Base-by-base conservation (phyloP, 2,888 invertebrate species). In the Tupiocoris notatus region DNA sequence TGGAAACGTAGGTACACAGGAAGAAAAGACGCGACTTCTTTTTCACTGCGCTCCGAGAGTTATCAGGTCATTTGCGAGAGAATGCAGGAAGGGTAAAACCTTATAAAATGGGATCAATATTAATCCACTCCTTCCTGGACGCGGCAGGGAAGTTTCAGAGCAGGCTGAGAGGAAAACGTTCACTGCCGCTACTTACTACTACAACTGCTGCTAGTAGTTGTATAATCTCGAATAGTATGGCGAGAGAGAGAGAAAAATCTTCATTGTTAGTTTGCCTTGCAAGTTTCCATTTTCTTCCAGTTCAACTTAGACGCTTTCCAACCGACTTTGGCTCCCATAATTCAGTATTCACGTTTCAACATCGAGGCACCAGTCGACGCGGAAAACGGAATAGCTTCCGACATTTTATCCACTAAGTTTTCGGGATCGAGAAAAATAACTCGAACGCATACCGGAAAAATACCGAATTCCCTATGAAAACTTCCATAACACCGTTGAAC, bases 51-150 rank as follows among this genome's bases (percentile, higher is more conserved):
- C 56, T 12, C 6, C 39, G 21, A 56, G 16, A 54, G 67, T 67
- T 67, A 57, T 67, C 67, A 22, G 67, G 67, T 67, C 67, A 67
- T 67, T 67, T 56, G 67, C 16, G 57, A 20, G 65, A 65, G 25
- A 39, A 39, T 12, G 39, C 39, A 21, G 67, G 20, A 22, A 57
- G 23, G 17, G 21, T 22, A 67, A 21, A 67, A 67, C 20, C 20
- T 2, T 67, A 22, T 57, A 67, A 67, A 67, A 56, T 16, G 65
- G 22, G 22, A 67, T 67, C 67, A 57, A 67, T 67, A 65, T 65
- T 65, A 25, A 22, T 63, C 23, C 2, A 16, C 23, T 23, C 63
- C 63, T 7, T 7, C 6, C 3, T 39, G 39, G 39, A 39, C 39
- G 12, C 3, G 39, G 39, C 3, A 39, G 39, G 39, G 12, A 39